Percentiles rank a stretch among this genome's conserved stretches.
phyloP scores from a whole-genome alignment of 2,797 vertebrate species.

The Pterois miles region DNA sequence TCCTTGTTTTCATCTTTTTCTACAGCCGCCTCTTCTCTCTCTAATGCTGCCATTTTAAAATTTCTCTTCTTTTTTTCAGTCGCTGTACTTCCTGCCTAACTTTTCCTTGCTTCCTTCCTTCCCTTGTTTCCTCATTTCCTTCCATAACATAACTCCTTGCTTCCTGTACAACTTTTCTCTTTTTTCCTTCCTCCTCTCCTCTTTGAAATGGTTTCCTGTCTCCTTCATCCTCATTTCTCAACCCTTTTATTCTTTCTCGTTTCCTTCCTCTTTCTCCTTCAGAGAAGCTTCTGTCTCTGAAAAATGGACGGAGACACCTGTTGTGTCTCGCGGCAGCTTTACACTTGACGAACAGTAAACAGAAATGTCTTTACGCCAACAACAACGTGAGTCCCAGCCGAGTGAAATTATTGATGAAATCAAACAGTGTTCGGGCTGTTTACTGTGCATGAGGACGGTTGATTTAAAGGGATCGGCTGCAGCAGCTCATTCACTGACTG shows the following conservation, averaged over 20 bases:
- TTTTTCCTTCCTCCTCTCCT: background rate
- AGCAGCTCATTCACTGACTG: too few relatives aligned
- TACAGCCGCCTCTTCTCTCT: background rate
- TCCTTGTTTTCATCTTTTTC: background rate
- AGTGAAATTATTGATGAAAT: background rate
- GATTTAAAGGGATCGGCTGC: too few relatives aligned
- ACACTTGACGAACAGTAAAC: background rate
- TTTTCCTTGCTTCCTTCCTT: background rate
- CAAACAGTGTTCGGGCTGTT: constrained; percentile 12
- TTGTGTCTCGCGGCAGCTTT: background rate
- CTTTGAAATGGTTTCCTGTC: too few relatives aligned
- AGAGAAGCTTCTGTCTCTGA: background rate
- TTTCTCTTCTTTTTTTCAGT: too few relatives aligned
- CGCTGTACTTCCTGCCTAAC: background rate
- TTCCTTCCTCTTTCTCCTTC: background rate
- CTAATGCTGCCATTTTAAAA: too few relatives aligned
- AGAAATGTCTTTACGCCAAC: background rate
- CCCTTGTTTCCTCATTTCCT: background rate
- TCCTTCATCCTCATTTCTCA: background rate
- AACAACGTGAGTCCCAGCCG: background rate
- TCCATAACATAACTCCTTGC: too few relatives aligned
- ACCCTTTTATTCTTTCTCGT: background rate
- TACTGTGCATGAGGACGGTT: background rate
- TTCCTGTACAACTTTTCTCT: too few relatives aligned
- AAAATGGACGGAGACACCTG: background rate